Evolutionary conservation across 2,888 invertebrate species (phyloP).

Genomic region (Lasius fuliginosus): DNA sequence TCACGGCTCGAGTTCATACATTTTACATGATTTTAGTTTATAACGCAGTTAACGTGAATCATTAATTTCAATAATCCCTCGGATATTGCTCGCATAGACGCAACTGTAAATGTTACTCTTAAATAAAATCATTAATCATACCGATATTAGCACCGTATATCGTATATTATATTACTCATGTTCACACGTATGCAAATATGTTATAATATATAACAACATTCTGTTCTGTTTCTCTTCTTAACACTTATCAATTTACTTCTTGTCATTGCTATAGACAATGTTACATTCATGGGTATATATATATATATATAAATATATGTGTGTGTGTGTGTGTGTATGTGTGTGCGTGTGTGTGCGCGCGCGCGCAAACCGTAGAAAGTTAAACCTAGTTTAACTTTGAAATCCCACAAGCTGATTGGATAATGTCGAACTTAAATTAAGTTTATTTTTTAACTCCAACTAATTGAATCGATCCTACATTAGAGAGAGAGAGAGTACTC

Average conservation of each 20-base stretch:
- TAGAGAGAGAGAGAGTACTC: slow-evolving; percentile 11
- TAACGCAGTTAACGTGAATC: slow-evolving; percentile 56
- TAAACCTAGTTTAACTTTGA: slow-evolving; percentile 57
- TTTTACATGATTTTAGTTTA: slow-evolving; percentile 63
- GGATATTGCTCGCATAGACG: slow-evolving; percentile 47
- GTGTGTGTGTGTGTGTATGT: too few relatives aligned
- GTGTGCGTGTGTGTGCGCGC: too few relatives aligned
- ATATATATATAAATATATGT: neutral
- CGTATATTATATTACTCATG: slow-evolving; percentile 2
- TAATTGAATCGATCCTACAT: slow-evolving; percentile 31
- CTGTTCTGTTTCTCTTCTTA: neutral
- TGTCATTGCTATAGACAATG: slow-evolving; percentile 23
- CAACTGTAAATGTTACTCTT: slow-evolving; percentile 16
- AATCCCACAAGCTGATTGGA: slow-evolving; percentile 46
- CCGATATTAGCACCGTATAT: neutral
- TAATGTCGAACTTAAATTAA: slow-evolving; percentile 58
- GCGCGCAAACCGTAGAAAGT: slow-evolving; percentile 44
- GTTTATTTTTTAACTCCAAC: slow-evolving; percentile 49
- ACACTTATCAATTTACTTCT: neutral
- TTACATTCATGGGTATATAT: slow-evolving; percentile 27
- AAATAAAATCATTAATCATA: slow-evolving; percentile 28
- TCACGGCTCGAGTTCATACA: slow-evolving; percentile 56
- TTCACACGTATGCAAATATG: neutral
- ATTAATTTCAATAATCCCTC: slow-evolving; percentile 57
- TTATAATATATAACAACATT: neutral